Base-by-base conservation (phyloP, 2,113 vertebrate species). In the Psettodes erumei region DNA sequence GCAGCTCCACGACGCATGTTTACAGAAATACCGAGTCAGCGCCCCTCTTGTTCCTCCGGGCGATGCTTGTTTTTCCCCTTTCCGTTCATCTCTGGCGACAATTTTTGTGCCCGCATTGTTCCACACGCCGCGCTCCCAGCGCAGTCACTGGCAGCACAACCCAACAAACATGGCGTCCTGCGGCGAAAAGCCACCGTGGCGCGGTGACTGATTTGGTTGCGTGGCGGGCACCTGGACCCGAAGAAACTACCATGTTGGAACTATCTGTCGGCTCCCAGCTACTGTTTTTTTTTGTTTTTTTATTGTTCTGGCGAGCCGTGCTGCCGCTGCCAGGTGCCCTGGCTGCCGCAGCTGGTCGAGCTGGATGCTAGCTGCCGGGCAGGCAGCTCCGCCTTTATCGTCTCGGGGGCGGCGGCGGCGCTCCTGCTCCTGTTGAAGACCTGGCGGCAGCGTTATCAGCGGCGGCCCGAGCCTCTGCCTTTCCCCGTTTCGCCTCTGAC, bases 251-350 rank as follows among this genome's bases (percentile, higher is more conserved):
- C 21, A 55, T n/a, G 68, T 83, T 83, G 85, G 81, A 88, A 86
- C 74, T 80, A 90, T 89, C 86, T 82, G 59, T 75, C 45, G n/a
- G 61, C 82, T 73, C 66, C 67, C 72, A 79, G 82, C 72, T 82
- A 63, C 71, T 69, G 65, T 78, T 56, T 59, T 86, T 76, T 72
- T 66, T 69, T 69, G 65, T 78, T 56, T 59, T 86, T 76, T 72
- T 66, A 75, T 81, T 77, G 81, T 83, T 72, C 65, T 81, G 73
- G 78, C 54, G 58, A 66, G 61, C 55, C 12, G 59, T 38, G 50
- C 48, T 55, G 77, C 28, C 38, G 67, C 81, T 84, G 81, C 85
- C 87, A 81, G 78, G 81, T 79, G 37, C 23, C 37, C 75, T 84
- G 82, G 88, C 71, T 47, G 69, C 56, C 54, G 47, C n/a, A 48